phyloP scores from a whole-genome alignment of 2,113 vertebrate species.

The Rattus norvegicus region DNA sequence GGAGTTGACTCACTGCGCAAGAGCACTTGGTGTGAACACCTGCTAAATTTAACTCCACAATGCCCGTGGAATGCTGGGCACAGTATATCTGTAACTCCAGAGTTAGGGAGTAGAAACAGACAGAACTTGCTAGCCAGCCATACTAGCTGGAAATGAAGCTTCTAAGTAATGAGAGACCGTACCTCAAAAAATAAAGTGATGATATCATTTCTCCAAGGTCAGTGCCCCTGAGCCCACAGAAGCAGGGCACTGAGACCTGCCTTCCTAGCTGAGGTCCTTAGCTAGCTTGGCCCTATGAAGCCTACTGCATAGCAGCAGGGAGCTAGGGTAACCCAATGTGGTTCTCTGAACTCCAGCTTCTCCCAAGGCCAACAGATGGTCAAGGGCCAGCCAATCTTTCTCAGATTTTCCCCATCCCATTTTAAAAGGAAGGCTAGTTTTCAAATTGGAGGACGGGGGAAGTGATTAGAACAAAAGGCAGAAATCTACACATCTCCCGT shows the following conservation, averaged over 20 bases:
- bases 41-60: too few relatives aligned
- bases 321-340: not conserved
- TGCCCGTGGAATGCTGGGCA: too few relatives aligned
- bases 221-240: not conserved
- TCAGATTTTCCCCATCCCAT: not conserved
- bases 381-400: not conserved
- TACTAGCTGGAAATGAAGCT: not conserved
- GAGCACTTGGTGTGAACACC: not conserved
- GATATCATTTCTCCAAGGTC: too few relatives aligned
- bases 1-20: not conserved
- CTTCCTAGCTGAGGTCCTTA: not conserved
- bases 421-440: not conserved
- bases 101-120: not conserved
- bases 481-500: not conserved
- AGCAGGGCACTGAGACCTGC: not conserved
- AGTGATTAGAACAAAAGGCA: not conserved
- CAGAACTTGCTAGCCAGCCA: not conserved
- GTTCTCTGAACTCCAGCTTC: not conserved
- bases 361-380: fast-evolving
- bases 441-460: not conserved
- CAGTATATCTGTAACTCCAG: not conserved
- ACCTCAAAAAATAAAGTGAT: not conserved
- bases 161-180: not conserved
- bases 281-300: not conserved
- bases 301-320: not conserved